Evolutionary conservation across 2,113 vertebrate species (phyloP).

Genomic region (Progne subis): DNA sequence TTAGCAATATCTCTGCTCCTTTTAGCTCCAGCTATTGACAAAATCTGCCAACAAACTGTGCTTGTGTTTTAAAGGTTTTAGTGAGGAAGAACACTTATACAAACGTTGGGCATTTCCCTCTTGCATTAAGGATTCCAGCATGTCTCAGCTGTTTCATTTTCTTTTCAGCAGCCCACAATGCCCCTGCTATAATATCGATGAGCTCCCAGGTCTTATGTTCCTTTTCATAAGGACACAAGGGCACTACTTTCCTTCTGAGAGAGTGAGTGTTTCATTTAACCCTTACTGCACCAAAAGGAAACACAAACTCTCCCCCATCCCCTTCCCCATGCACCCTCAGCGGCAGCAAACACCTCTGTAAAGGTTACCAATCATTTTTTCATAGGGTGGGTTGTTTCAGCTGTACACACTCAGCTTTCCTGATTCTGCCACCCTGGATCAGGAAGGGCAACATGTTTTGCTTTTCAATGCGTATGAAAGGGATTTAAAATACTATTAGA

Average conservation of each 20-base stretch:
- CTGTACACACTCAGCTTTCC: neutral
- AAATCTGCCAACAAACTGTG: slow-evolving; percentile 42
- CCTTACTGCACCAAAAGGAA: neutral
- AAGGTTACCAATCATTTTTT: neutral
- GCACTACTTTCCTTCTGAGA: neutral
- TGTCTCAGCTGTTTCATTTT: slow-evolving; percentile 68
- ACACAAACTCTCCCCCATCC: neutral
- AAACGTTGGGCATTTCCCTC: slow-evolving; percentile 19
- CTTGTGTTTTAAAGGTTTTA: slow-evolving; percentile 44
- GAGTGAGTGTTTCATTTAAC: neutral
- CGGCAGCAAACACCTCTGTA: neutral
- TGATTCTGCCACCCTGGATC: neutral
- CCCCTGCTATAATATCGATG: slow-evolving; percentile 13
- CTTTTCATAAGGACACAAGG: neutral
- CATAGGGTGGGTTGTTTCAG: neutral
- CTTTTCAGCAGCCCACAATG: slow-evolving; percentile 21
- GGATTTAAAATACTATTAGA: neutral
- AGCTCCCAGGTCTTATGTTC: neutral
- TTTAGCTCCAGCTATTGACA: neutral
- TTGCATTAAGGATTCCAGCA: neutral
- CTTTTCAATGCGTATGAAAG: neutral
- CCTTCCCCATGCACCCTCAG: too few species aligned
- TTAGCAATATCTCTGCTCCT: neutral
- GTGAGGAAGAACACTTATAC: neutral
- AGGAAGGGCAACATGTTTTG: neutral